Evolutionary conservation across 2,797 vertebrate genomes (phyloP).

Genomic region (Potorous gilbertii): DNA sequence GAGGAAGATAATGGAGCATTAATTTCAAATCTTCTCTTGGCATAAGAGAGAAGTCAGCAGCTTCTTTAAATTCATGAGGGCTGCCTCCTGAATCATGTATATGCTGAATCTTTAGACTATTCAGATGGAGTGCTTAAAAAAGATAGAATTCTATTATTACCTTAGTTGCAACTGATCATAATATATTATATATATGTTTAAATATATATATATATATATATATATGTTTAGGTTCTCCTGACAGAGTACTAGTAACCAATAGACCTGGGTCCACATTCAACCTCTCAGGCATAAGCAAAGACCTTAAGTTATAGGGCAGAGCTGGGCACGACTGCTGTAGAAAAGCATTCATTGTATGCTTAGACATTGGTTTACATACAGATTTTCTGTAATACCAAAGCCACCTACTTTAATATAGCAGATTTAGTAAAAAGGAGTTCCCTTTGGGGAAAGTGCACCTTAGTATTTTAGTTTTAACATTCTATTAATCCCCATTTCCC

Average conservation of each 20-base stretch:
- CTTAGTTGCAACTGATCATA: conserved; percentile 57
- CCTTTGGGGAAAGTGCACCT: conserved; percentile 79
- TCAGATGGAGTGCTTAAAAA: conserved; percentile 62
- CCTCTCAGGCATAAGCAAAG: conserved; percentile 83
- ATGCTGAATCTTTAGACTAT: conserved; percentile 54
- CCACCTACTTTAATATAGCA: conserved; percentile 76
- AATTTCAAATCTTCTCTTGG: conserved; percentile 36
- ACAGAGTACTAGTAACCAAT: conserved; percentile 80
- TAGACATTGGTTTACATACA: conserved; percentile 78
- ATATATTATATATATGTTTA: conserved; percentile 43
- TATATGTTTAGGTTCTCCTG: conserved; percentile 67
- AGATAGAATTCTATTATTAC: conserved; percentile 49
- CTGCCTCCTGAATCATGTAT: not conserved
- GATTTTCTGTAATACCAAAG: conserved; percentile 73
- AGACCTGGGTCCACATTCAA: conserved; percentile 79
- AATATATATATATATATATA: conserved; percentile 28
- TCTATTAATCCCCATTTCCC: conserved; percentile 60
- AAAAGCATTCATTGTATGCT: conserved; percentile 66
- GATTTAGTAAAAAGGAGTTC: conserved; percentile 60
- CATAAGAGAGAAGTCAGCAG: conserved; percentile 37
- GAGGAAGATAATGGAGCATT: not conserved
- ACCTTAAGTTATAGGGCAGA: conserved; percentile 77
- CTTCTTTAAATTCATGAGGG: conserved; percentile 57
- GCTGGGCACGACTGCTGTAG: conserved; percentile 72
- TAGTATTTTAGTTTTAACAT: conserved; percentile 41